Evolutionary conservation across 2,113 vertebrate species (phyloP).

Genomic region (Eonycteris spelaea): DNA sequence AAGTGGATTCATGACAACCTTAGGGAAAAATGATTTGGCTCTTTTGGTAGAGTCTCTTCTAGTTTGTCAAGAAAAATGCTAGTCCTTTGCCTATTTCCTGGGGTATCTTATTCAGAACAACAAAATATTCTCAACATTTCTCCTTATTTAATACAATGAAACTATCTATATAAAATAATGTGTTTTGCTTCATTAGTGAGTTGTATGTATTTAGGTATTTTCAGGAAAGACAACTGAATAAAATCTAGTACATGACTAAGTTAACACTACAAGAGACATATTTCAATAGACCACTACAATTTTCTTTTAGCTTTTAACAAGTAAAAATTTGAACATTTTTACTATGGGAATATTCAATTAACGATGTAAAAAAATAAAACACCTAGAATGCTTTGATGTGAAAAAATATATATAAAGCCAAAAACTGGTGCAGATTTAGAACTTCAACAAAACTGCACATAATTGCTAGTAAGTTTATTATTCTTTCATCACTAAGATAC

Average conservation of each 20-base stretch:
- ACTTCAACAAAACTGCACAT: slow-evolving; percentile 60
- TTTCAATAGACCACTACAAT: background rate
- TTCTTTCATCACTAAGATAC: slow-evolving; percentile 76
- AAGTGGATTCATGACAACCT: background rate
- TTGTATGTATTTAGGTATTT: background rate
- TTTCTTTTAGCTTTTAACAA: slow-evolving; percentile 42
- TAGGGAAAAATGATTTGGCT: background rate
- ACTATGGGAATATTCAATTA: background rate
- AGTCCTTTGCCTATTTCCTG: background rate
- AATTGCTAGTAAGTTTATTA: slow-evolving; percentile 71
- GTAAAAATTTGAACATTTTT: slow-evolving; percentile 9
- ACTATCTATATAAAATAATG: background rate
- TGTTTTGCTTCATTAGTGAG: background rate
- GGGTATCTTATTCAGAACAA: background rate
- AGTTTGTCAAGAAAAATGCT: background rate
- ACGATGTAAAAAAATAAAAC: slow-evolving; percentile 18
- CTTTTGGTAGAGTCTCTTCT: background rate
- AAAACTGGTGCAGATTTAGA: slow-evolving; percentile 86
- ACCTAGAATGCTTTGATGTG: slow-evolving; percentile 85
- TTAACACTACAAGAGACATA: slow-evolving; percentile 1
- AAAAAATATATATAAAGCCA: slow-evolving; percentile 82
- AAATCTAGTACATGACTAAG: background rate
- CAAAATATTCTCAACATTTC: background rate
- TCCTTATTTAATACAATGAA: slow-evolving; percentile 23
- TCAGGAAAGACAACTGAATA: background rate